Evolutionary conservation across 2,113 vertebrate species (phyloP), one percentile per base, ranked within the genome.

Genomic region (Phrynosoma platyrhinos): DNA sequence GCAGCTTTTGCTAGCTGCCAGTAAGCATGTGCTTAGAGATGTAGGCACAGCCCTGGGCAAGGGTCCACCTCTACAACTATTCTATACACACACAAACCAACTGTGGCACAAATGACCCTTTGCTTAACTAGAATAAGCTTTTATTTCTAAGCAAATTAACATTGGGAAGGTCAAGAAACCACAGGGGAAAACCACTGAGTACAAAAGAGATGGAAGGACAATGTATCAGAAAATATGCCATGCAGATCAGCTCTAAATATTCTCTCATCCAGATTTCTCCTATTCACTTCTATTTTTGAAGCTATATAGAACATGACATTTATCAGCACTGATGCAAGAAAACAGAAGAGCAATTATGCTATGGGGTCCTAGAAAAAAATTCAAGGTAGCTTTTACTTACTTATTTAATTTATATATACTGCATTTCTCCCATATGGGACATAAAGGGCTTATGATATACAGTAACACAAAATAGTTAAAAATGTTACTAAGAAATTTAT

Each of bases 1-100:
- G 86, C 77, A 92, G 79, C 16, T 87, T 64, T 66, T 89, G 47
- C 81, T 79, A 81, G 88, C 79, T 91, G 3, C 88, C 1, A 80
- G 21, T 85, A 64, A 90, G 75, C 25, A 64, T 27, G 12, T 42
- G 32, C 9, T 66, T 5, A 66, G 3, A 80, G 88, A 90, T 93
- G 92, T 90, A 91, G 90, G 86, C 30, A 53, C 36, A 92, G 90
- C 84, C 89, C 62, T 36, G 14, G 68, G 69, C n/a, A 81, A 88
- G 87, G 64, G 27, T 32, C 27, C 42, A 1, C 32, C 3, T 25
- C 89, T 77, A 81, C 79, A 89, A n/a, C 76, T 89, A 85, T 42
- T 90, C 74, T 40, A 85, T 88, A 83, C 91, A 84, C 81, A 84
- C 87, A 91, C 20, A 82, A n/a, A 85, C 84, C 62, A 85, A 55